phyloP scores from a whole-genome alignment of 2,797 vertebrate genomes.

The Microchirus variegatus region DNA sequence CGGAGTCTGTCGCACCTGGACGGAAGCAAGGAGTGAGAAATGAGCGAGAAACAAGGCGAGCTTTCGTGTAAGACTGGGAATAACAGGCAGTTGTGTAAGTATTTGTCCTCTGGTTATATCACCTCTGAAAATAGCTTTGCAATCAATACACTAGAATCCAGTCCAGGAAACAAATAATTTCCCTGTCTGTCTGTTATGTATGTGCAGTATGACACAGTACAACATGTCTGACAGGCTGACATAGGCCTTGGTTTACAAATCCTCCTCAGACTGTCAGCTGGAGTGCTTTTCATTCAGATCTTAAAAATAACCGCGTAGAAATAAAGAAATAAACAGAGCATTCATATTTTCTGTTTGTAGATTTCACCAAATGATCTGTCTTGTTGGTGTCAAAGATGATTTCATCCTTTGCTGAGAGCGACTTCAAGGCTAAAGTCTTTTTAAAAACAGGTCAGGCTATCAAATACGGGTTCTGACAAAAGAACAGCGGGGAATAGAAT shows the following conservation, averaged over 20 bases:
- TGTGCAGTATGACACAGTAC: conserved; percentile 27
- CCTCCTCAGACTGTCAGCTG: conserved; percentile 4
- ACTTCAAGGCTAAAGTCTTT: conserved; percentile 1
- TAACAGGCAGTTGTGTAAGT: too few species aligned
- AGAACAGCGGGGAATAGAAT: conserved; percentile 1
- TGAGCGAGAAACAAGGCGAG: conserved; percentile 17
- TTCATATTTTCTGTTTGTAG: too few species aligned
- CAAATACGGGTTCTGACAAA: not conserved
- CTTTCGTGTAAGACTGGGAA: too few species aligned
- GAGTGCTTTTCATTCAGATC: conserved; percentile 16
- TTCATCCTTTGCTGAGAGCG: not conserved
- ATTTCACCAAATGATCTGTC: not conserved
- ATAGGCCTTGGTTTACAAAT: conserved; percentile 40
- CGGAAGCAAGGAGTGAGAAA: not conserved
- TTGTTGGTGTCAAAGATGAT: not conserved
- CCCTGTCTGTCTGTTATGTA: conserved; percentile 51
- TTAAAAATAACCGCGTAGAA: conserved; percentile 1
- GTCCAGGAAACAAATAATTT: conserved; percentile 39
- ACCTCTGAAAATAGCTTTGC: too few species aligned
- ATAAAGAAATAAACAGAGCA: too few species aligned
- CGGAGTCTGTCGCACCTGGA: conserved; percentile 95
- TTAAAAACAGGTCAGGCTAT: conserved; percentile 4
- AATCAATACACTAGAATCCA: conserved; percentile 68
- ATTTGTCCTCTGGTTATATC: too few species aligned
- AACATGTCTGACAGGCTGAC: conserved; percentile 27